Percentiles rank a stretch among this genome's conserved stretches.
Evolutionary conservation across 2,797 vertebrate species (phyloP).

Genomic region (Pristis pectinata): DNA sequence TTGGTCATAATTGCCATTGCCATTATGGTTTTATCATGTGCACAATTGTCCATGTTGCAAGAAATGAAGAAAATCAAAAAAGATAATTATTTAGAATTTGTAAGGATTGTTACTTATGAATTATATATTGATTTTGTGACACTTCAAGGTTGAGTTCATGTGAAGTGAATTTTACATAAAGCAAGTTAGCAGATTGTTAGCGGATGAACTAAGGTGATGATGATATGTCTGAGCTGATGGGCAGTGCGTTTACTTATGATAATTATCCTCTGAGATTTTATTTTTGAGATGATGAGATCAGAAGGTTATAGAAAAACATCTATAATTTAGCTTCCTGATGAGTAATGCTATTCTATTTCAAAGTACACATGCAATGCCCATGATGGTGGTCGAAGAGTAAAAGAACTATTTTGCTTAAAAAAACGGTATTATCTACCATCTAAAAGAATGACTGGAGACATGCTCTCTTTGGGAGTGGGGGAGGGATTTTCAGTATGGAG

Average conservation of each 20-base stretch:
- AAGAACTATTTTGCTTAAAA: not conserved
- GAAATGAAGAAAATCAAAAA: not conserved
- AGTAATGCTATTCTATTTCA: not conserved
- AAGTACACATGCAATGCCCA: not conserved
- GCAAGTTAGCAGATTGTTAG: not conserved
- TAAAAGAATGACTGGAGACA: not conserved
- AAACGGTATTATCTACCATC: not conserved
- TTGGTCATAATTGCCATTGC: not conserved
- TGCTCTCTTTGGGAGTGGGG: not conserved
- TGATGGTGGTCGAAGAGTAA: not conserved
- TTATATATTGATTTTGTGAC: not conserved
- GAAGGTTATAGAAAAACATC: not conserved
- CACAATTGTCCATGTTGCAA: not conserved
- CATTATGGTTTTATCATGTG: not conserved
- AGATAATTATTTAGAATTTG: not conserved
- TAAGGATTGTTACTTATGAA: not conserved
- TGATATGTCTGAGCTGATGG: not conserved
- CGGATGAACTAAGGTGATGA: not conserved
- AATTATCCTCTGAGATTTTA: not conserved
- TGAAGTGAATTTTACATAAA: not conserved
- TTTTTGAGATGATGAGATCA: not conserved
- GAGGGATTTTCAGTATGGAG: not conserved
- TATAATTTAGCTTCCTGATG: not conserved
- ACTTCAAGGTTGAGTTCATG: not conserved
- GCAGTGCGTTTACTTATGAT: not conserved